Base-by-base conservation (phyloP, 2,888 invertebrate genomes). In the Cylloceria caligata region DNA sequence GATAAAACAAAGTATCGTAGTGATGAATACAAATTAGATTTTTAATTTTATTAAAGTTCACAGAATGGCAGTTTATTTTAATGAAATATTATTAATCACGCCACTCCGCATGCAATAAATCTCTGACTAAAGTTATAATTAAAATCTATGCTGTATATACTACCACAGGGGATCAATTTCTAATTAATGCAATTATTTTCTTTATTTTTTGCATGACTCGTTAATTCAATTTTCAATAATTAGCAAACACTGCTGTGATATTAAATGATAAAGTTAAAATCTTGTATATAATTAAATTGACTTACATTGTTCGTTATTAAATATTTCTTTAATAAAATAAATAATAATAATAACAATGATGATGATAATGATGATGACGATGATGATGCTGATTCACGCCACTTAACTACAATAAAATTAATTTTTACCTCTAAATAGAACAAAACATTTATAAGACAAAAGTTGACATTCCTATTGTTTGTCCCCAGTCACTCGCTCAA, bases 371-470 rank as follows among this genome's bases (percentile, higher is more conserved):
- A n/a, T n/a, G n/a, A n/a, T n/a, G n/a, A n/a, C n/a, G n/a, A n/a
- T n/a, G n/a, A n/a, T n/a, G n/a, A n/a, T n/a, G n/a, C 39, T 39
- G 39, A 2, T 2, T 7, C 39, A 11, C 39, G 30, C 3, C 30
- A 27, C 27, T 52, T 11, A 9, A 27, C 24, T 6, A 11, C 24
- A 24, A 27, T 24, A 5, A 27, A 55, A 55, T 34, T 16, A 11
- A 34, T 16, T 30, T 30, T 5, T 9, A 19, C 19, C 9, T 36
- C 34, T 16, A 60, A 60, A 34, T 6, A 16, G 34, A 60, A n/a
- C 34, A 60, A 60, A 60, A 34, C 34, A 60, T 60, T 9, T 9
- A 7, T n/a, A 34, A 5, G 19, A 34, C 60, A 60, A 60, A 11
- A 19, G 34, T 57, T 34, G 34, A 1, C 7, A 60, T 34, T 19